Percentiles rank a stretch among this genome's conserved stretches.
Evolutionary conservation across 92 coral and sea anemone genomes (phyloP).

Genomic region (Porites divaricata): DNA sequence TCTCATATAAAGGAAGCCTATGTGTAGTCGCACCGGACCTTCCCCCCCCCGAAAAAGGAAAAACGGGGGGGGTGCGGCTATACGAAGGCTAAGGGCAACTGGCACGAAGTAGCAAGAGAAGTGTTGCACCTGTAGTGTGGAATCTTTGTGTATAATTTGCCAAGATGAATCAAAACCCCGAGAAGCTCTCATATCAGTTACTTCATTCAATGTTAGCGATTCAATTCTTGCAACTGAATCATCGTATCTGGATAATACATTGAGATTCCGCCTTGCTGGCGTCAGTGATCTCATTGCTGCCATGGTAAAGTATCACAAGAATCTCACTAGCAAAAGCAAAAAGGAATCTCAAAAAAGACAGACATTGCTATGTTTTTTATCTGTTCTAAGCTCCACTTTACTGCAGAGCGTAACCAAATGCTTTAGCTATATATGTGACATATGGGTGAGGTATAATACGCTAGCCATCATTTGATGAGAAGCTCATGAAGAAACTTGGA

Average conservation of each 20-base stretch:
- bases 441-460: constrained; percentile 28
- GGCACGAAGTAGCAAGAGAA: constrained; percentile 13
- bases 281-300: constrained; percentile 36
- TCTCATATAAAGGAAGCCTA: not conserved
- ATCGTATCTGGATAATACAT: constrained; percentile 22
- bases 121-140: constrained; percentile 21
- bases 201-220: constrained; percentile 38
- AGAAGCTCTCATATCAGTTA: constrained; percentile 25
- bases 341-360: not conserved
- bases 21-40: too few relatives aligned
- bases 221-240: constrained; percentile 8
- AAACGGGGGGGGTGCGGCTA: too few relatives aligned
- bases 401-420: constrained; percentile 25
- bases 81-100: too few relatives aligned
- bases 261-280: constrained; percentile 39
- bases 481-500: not conserved
- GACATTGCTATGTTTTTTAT: constrained; percentile 21
- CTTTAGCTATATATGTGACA: constrained; percentile 26
- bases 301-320: constrained; percentile 24
- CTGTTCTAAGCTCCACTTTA: constrained; percentile 24
- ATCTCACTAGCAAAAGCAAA: not conserved
- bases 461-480: constrained; percentile 9
- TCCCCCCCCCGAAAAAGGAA: too few relatives aligned
- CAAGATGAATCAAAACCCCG: constrained; percentile 9
- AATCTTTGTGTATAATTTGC: constrained; percentile 49